Percentiles rank a stretch among this genome's conserved stretches.
These are phyloP conservation scores for Numenius arquata DNA, from an alignment of 2,113 vertebrate genomes.

Conservation along the genomic window DNA sequence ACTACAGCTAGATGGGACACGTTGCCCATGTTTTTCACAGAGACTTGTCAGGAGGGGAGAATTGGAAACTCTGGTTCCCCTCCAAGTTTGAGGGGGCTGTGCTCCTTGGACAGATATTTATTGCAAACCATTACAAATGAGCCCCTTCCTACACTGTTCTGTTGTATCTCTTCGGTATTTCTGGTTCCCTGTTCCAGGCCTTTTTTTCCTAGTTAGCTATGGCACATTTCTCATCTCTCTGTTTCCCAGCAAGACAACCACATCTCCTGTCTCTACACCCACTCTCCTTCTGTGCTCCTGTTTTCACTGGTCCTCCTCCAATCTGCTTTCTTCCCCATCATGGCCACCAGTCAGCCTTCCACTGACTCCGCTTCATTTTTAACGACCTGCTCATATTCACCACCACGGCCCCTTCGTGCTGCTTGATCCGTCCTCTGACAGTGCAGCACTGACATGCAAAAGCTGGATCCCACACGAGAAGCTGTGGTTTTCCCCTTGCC, in stretches of 20 bases:
- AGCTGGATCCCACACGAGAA: fast-evolving
- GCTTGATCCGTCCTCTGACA: neutral
- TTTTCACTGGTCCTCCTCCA: neutral
- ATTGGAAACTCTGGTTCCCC: neutral
- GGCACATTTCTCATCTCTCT: neutral
- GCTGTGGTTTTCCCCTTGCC: neutral
- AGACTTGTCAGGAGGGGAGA: neutral
- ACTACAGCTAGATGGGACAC: neutral
- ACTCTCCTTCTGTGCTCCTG: neutral
- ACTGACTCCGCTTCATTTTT: neutral
- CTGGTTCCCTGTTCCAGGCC: neutral
- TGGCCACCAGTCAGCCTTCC: neutral
- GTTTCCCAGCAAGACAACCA: neutral
- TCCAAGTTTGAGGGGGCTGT: neutral
- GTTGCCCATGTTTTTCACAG: neutral
- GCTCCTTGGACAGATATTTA: neutral
- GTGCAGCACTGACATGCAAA: neutral
- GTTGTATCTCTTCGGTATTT: neutral
- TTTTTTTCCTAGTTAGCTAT: neutral
- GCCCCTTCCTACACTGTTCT: neutral
- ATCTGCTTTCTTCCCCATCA: neutral
- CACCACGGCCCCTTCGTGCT: fast-evolving
- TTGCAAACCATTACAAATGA: neutral
- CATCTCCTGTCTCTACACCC: neutral
- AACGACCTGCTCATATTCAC: neutral